Conservation (phyloP, 2,888 invertebrate species). For the Nemoura dubitans region DNA sequence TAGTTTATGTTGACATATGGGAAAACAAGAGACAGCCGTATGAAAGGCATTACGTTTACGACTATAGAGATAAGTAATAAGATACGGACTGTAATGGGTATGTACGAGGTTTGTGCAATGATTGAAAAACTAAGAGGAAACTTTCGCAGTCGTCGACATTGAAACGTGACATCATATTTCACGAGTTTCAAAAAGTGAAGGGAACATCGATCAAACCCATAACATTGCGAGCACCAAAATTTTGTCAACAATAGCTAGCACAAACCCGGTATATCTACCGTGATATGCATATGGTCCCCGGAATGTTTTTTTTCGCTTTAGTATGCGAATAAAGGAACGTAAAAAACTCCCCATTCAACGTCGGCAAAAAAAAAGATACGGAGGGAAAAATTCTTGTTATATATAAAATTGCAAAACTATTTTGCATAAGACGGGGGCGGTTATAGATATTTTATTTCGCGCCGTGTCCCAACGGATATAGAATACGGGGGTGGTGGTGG, state of each 20-base stretch:
- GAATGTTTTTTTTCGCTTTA: background rate
- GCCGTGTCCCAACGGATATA: background rate
- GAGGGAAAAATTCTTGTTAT: background rate
- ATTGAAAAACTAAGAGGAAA: background rate
- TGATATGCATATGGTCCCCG: background rate
- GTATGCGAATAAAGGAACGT: background rate
- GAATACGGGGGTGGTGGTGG: background rate
- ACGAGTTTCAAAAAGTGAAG: too few relatives aligned
- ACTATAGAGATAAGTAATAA: too few relatives aligned
- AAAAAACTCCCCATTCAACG: background rate
- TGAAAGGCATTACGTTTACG: background rate
- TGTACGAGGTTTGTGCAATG: too few relatives aligned
- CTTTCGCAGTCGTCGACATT: background rate
- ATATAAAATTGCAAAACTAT: background rate
- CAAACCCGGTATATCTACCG: background rate
- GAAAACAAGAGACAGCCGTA: background rate
- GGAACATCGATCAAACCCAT: background rate
- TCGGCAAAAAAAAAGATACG: background rate
- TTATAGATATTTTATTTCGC: background rate
- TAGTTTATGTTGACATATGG: background rate
- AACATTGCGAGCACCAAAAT: background rate
- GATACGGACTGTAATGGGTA: too few relatives aligned
- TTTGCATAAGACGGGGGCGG: background rate
- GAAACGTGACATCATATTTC: too few relatives aligned
- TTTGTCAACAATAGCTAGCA: background rate